Percentiles rank a stretch among this genome's conserved stretches.
Evolutionary conservation across 1,140 invertebrate species (phyloP).

Genomic region (Leucophenga varia): DNA sequence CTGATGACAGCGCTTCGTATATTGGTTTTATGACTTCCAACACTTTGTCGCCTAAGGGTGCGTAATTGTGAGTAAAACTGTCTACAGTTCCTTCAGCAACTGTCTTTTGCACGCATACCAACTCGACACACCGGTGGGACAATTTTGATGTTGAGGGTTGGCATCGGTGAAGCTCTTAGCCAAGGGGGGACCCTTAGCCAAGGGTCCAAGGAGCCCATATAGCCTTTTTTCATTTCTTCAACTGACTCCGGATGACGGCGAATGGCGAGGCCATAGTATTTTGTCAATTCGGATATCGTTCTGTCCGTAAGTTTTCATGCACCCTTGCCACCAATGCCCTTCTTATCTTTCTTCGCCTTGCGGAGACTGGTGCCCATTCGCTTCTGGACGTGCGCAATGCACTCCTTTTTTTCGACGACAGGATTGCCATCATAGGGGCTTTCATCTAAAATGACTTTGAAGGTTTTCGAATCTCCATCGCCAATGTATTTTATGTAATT

Average conservation of each 20-base stretch:
- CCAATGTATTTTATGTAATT: slow-evolving; percentile 31
- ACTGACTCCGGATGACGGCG: slow-evolving; percentile 25
- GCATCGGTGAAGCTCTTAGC: slow-evolving; percentile 25
- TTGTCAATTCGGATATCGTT: slow-evolving; percentile 21
- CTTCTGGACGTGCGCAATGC: slow-evolving; percentile 11
- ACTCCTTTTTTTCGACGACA: slow-evolving; percentile 9
- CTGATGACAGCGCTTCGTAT: not conserved
- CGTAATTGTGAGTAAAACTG: not conserved
- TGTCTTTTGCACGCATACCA: slow-evolving; percentile 27
- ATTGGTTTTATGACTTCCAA: not conserved
- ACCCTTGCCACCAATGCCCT: slow-evolving; percentile 19
- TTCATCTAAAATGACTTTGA: slow-evolving; percentile 19
- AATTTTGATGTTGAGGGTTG: slow-evolving; percentile 29
- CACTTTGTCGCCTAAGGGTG: not conserved
- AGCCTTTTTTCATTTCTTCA: slow-evolving; percentile 29
- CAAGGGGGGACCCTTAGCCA: too few species aligned
- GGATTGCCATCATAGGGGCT: slow-evolving; percentile 17
- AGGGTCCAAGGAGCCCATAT: slow-evolving; percentile 32
- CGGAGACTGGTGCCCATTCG: slow-evolving; percentile 4
- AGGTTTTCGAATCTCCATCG: slow-evolving; percentile 33
- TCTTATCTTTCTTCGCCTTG: slow-evolving; percentile 10
- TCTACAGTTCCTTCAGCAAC: not conserved
- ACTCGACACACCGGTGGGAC: slow-evolving; percentile 12
- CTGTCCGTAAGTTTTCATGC: slow-evolving; percentile 22
- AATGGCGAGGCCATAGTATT: slow-evolving; percentile 37